A percentile compares a stretch with the other conserved stretches of the same genome.
These are phyloP conservation scores for Mystacornis crossleyi DNA, from an alignment of 2,113 vertebrate species.

Conservation along the genomic window DNA sequence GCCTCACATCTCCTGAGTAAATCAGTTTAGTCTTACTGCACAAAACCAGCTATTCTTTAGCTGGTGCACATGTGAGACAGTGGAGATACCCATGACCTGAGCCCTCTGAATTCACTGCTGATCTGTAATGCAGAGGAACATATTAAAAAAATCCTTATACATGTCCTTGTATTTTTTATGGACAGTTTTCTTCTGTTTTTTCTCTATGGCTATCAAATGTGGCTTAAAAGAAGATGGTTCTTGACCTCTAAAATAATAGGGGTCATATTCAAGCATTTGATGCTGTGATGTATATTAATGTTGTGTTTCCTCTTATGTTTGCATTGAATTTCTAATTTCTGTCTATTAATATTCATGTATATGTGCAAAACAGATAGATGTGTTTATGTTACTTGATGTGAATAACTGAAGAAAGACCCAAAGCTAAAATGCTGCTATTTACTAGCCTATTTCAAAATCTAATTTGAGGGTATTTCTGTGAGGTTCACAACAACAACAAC, in stretches of 20 bases:
- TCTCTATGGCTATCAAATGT: neutral
- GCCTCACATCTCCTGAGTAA: neutral
- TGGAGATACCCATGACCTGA: neutral
- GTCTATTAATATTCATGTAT: neutral
- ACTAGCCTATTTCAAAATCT: neutral
- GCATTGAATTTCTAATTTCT: constrained; percentile 46
- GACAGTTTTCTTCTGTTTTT: neutral
- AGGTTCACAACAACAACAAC: neutral
- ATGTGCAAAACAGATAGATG: constrained; percentile 1
- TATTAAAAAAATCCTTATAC: neutral
- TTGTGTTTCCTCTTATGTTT: constrained; percentile 5
- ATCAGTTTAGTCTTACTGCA: neutral
- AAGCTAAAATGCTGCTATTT: neutral
- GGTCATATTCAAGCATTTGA: neutral
- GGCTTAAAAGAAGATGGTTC: neutral
- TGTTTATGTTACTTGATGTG: constrained; percentile 2
- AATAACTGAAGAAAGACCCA: neutral
- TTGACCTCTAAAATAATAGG: constrained; percentile 23
- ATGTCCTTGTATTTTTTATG: neutral
- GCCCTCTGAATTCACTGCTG: neutral
- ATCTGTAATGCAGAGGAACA: neutral
- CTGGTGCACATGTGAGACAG: neutral
- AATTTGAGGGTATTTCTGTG: neutral
- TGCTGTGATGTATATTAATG: constrained; percentile 28
- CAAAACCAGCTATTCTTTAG: neutral